phyloP scores from a whole-genome alignment of 2,888 invertebrate species.

The Drosophila affinis region DNA sequence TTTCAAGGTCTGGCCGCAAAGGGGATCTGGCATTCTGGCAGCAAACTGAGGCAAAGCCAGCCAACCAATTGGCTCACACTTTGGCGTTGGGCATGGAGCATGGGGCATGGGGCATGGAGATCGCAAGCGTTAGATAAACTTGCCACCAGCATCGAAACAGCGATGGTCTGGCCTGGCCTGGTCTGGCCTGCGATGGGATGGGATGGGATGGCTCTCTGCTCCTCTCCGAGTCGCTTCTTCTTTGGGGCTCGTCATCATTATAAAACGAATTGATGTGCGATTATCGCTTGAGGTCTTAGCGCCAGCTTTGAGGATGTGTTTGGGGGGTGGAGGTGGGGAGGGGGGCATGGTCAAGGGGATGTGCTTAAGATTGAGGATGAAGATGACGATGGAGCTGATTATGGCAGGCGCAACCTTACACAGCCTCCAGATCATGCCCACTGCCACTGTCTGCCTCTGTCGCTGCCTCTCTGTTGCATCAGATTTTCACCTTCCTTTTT shows the following conservation, averaged over 20 bases:
- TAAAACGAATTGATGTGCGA: conserved; percentile 81
- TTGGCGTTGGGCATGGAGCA: conserved; percentile 39
- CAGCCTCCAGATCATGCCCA: conserved; percentile 45
- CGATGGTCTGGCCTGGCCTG: conserved; percentile 12
- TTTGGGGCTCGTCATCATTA: conserved; percentile 75
- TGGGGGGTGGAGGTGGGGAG: neutral
- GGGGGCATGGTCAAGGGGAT: neutral
- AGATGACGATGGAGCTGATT: conserved; percentile 35
- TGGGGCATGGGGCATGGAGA: conserved; percentile 70
- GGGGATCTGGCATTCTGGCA: conserved; percentile 16
- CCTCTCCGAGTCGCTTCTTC: conserved; percentile 2
- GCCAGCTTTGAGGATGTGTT: conserved; percentile 62
- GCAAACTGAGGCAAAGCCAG: conserved; percentile 12
- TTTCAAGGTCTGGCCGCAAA: conserved; percentile 39
- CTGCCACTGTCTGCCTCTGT: conserved; percentile 28
- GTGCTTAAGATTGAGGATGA: conserved; percentile 5
- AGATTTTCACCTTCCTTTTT: conserved; percentile 10
- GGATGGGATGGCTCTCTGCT: neutral
- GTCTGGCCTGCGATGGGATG: conserved; percentile 1
- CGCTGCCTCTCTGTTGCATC: neutral
- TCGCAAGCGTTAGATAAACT: conserved; percentile 74
- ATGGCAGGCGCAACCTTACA: conserved; percentile 56
- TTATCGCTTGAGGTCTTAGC: conserved; percentile 78
- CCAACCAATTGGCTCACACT: conserved; percentile 57
- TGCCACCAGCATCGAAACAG: conserved; percentile 72